Base-by-base conservation (phyloP, 37 sponge, comb jelly and placozoan genomes). In the Geodia barretti region DNA sequence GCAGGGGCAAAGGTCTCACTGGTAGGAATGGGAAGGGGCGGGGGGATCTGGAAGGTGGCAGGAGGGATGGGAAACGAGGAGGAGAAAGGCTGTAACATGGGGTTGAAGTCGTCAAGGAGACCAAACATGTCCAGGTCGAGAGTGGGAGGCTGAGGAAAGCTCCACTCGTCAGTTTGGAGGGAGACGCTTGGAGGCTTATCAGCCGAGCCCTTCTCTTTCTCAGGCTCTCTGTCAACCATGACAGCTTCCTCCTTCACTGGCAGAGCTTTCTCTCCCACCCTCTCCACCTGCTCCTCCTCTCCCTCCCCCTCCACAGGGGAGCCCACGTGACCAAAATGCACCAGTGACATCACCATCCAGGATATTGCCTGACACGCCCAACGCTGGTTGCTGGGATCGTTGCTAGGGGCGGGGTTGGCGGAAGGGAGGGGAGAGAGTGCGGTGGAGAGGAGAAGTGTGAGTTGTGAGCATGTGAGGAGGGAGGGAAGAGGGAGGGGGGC, bases 391-490 rank as follows among this genome's bases (percentile, higher is more conserved):
- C 54, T 47, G 14, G 54, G 11, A 17, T 7, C 14, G 54, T 47
- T 47, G 54, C 54, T 47, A 47, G 54, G 54, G 14, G 54, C 7
- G 11, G 11, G 7, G 14, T 47, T 47, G 54, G 11, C 54, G 75
- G 24, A 23, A 74, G 3, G 8, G 58, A 23, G 60, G 21, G 29
- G 26, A n/a, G 26, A 8, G 41, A 47, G 24, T 14, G 75, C 43
- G 28, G 75, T 26, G 24, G 31, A 24, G 31, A 74, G 40, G 26
- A 43, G 59, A 7, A 23, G 47, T 23, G 40, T 21, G 43, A 74
- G 54, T 74, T 74, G 75, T n/a, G 72, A 71, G 38, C 14, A 38
- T 38, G 72, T 33, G 41, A 37, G 38, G 36, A 37, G 38, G 36
- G 72, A 71, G 24, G 39, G 4, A 38, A 71, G 37, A 32, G 72